Evolutionary conservation across 2,797 vertebrate genomes (phyloP).

Genomic region (Artibeus lituratus): DNA sequence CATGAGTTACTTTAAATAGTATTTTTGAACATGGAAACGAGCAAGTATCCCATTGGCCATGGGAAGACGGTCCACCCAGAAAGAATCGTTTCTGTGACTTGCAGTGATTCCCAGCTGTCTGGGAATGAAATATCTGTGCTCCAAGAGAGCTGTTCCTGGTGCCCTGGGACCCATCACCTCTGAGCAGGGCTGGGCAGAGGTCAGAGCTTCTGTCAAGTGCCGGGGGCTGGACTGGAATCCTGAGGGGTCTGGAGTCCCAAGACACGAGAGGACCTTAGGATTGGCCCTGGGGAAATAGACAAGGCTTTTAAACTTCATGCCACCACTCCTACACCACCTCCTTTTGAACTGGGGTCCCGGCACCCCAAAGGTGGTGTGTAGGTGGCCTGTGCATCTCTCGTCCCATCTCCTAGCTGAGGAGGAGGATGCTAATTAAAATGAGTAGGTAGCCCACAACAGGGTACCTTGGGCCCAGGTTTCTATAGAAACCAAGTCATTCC

Average conservation of each 20-base stretch:
- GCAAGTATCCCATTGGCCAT: background rate
- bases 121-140: background rate
- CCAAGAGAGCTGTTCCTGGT: background rate
- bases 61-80: background rate
- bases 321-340: background rate
- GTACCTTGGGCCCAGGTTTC: slow-evolving; percentile 43
- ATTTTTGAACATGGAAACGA: background rate
- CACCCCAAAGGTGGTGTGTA: background rate
- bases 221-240: background rate
- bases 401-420: background rate
- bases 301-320: background rate
- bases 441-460: background rate
- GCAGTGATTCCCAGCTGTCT: background rate
- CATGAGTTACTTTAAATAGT: background rate
- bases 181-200: background rate
- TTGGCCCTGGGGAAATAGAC: background rate
- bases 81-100: background rate
- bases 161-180: background rate
- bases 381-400: background rate
- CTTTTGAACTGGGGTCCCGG: background rate
- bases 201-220: background rate
- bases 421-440: slow-evolving; percentile 20
- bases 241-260: background rate
- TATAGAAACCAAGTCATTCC: slow-evolving; percentile 49
- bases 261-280: background rate